phyloP scores from a whole-genome alignment of 2,888 invertebrate genomes.

The Apodemia zela region DNA sequence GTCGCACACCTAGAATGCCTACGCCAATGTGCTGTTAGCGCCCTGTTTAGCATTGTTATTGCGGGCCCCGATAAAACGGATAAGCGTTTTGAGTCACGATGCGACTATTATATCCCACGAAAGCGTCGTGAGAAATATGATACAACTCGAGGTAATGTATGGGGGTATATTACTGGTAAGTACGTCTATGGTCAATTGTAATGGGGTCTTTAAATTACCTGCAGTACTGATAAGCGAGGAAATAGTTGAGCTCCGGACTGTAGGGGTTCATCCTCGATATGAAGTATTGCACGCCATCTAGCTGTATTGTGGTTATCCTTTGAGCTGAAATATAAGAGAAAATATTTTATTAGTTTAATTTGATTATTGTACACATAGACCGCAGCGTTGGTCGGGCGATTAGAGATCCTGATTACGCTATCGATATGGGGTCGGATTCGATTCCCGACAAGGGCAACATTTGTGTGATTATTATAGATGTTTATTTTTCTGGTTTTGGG shows the following conservation, averaged over 20 bases:
- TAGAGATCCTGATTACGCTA: too few species aligned
- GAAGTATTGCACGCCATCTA: slow-evolving; percentile 92
- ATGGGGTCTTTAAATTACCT: slow-evolving; percentile 52
- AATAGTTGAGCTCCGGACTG: slow-evolving; percentile 91
- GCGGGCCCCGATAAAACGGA: slow-evolving; percentile 59
- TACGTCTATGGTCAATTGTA: slow-evolving; percentile 18
- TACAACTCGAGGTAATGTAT: slow-evolving; percentile 37
- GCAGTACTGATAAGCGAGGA: slow-evolving; percentile 93
- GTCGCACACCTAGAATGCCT: slow-evolving; percentile 45
- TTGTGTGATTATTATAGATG: too few species aligned
- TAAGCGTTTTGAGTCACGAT: slow-evolving; percentile 68
- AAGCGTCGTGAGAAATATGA: slow-evolving; percentile 47
- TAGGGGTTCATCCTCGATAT: slow-evolving; percentile 93
- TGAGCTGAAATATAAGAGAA: slow-evolving; percentile 82
- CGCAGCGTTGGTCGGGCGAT: too few species aligned
- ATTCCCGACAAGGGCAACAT: too few species aligned
- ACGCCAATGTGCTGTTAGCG: slow-evolving; percentile 57
- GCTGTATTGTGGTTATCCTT: slow-evolving; percentile 91
- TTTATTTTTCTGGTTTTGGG: too few species aligned
- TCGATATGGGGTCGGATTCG: too few species aligned
- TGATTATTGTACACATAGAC: background rate
- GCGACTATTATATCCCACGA: slow-evolving; percentile 45
- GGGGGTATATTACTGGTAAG: slow-evolving; percentile 32
- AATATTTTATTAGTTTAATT: background rate
- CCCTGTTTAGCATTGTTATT: slow-evolving; percentile 50